A percentile compares a stretch with the other conserved stretches of the same genome.
Evolutionary conservation across 2,113 vertebrate species (phyloP).

Genomic region (Petrocephalus zakoni): DNA sequence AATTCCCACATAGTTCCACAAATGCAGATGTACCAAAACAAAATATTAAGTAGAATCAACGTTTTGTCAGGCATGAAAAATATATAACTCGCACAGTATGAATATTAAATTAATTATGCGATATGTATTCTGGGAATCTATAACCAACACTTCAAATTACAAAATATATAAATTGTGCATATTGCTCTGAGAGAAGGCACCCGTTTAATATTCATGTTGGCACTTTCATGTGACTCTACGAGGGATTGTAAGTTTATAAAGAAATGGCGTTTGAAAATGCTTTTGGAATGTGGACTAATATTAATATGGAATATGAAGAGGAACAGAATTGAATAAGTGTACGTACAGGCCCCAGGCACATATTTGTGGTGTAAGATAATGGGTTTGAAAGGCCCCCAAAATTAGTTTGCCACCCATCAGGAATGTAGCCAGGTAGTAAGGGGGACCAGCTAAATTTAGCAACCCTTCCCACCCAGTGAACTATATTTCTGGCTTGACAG

Average conservation of each 20-base stretch:
- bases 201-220: not conserved
- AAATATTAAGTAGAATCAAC: constrained; percentile 17
- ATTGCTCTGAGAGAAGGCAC: not conserved
- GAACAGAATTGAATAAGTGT: not conserved
- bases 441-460: not conserved
- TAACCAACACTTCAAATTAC: not conserved
- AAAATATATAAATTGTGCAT: constrained; percentile 14
- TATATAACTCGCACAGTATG: not conserved
- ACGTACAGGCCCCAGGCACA: not conserved
- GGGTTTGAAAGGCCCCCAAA: not conserved
- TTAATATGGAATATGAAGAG: not conserved
- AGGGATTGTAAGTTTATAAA: not conserved
- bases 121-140: constrained; percentile 16
- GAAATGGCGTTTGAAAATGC: not conserved
- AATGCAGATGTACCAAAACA: not conserved
- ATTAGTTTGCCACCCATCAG: not conserved
- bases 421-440: not conserved
- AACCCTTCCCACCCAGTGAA: not conserved
- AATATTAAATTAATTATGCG: constrained; percentile 14
- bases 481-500: not conserved
- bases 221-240: constrained; percentile 1
- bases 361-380: not conserved
- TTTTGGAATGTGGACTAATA: not conserved
- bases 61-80: constrained; percentile 16
- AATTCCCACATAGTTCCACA: constrained; percentile 1